These are phyloP conservation scores for Cyprinodon tularosa DNA, from an alignment of 2,113 vertebrate genomes.

Conservation along the genomic window DNA sequence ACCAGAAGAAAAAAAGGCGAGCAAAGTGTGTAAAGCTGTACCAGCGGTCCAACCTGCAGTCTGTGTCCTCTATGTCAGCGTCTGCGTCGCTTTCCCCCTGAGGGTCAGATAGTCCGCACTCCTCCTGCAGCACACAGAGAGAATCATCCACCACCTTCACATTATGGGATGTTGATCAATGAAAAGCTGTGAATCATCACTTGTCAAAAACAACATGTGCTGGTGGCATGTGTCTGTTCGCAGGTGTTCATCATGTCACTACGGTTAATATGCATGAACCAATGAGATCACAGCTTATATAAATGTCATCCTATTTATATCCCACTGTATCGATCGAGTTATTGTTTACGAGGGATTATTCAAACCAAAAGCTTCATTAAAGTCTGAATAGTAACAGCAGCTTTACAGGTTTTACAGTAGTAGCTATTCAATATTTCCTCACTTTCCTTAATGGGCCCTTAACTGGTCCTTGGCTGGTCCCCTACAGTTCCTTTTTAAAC, in stretches of 20 bases:
- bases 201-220: constrained; percentile 16
- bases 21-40: not conserved
- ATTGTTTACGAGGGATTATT: not conserved
- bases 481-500: too few species aligned
- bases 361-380: too few species aligned
- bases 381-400: too few species aligned
- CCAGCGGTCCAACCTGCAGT: constrained; percentile 72
- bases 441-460: too few species aligned
- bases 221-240: constrained; percentile 24
- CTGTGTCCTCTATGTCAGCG: constrained; percentile 82
- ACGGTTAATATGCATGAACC: constrained; percentile 30
- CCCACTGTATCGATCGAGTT: not conserved
- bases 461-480: too few species aligned
- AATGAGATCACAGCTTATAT: constrained; percentile 29
- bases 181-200: constrained; percentile 48
- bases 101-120: constrained; percentile 77
- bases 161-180: not conserved
- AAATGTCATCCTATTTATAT: constrained; percentile 12
- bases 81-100: constrained; percentile 83
- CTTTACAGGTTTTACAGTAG: too few species aligned
- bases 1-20: not conserved
- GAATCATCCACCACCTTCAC: not conserved
- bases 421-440: too few species aligned
- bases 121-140: constrained; percentile 68
- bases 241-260: constrained; percentile 9